Conservation (phyloP, 2,113 vertebrate species). For the Maccullochella peelii region DNA sequence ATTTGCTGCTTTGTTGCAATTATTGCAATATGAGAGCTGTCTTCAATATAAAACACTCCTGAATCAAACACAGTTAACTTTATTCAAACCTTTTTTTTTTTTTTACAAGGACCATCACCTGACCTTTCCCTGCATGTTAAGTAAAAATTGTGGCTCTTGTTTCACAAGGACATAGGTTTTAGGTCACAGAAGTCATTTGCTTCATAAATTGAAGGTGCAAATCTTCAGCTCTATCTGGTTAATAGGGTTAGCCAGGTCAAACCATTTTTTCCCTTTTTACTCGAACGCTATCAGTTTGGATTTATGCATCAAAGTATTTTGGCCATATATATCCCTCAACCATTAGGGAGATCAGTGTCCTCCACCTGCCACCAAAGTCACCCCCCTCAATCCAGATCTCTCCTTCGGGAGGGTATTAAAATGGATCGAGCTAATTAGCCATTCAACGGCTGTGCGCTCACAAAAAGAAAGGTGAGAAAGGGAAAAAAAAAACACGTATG, state of each 20-base stretch:
- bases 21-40: background rate
- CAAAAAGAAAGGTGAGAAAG: slow-evolving; percentile 35
- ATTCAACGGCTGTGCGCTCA: slow-evolving; percentile 65
- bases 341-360: slow-evolving; percentile 85
- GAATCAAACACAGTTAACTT: slow-evolving; percentile 42
- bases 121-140: slow-evolving; percentile 77
- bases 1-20: slow-evolving; percentile 45
- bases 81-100: slow-evolving; percentile 81
- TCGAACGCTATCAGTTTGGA: slow-evolving; percentile 76
- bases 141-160: slow-evolving; percentile 78
- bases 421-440: slow-evolving; percentile 92
- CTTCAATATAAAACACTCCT: background rate
- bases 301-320: slow-evolving; percentile 79
- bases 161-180: slow-evolving; percentile 83
- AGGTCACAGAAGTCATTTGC: slow-evolving; percentile 79
- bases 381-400: slow-evolving; percentile 79
- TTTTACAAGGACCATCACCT: slow-evolving; percentile 81
- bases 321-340: slow-evolving; percentile 83
- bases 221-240: slow-evolving; percentile 84
- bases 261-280: slow-evolving; percentile 82
- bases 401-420: slow-evolving; percentile 87
- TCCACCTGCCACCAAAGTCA: slow-evolving; percentile 87
- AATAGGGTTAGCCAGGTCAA: slow-evolving; percentile 86
- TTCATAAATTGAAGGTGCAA: slow-evolving; percentile 84
- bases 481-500: background rate